Percentiles rank a stretch among this genome's conserved stretches.
Conservation (phyloP, 2,797 vertebrate genomes). For the Falco biarmicus region DNA sequence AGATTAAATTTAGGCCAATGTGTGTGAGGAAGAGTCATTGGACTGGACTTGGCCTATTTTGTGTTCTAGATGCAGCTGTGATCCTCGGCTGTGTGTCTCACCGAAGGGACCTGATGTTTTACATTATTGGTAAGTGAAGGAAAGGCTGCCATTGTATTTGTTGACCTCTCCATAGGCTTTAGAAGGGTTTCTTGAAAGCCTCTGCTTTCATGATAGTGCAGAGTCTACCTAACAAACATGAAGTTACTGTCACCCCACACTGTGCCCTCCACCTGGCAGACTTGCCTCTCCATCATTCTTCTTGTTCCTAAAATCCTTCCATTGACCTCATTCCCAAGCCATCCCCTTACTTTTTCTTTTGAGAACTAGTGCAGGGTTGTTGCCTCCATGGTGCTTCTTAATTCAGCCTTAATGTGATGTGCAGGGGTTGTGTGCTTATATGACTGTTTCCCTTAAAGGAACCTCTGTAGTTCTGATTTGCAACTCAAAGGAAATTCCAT, state of each 20-base stretch:
- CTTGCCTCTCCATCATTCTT: not conserved
- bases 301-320: not conserved
- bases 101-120: slow-evolving; percentile 99
- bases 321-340: not conserved
- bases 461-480: not conserved
- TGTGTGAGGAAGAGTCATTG: slow-evolving; percentile 22
- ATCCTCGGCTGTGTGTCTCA: slow-evolving; percentile 93
- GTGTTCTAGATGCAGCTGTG: slow-evolving; percentile 90
- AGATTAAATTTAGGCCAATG: not conserved
- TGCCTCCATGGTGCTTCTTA: not conserved
- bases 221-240: slow-evolving; percentile 36
- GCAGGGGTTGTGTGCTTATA: not conserved
- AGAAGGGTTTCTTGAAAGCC: not conserved
- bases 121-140: slow-evolving; percentile 96
- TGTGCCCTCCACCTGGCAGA: not conserved
- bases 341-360: not conserved
- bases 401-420: not conserved
- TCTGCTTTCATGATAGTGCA: not conserved
- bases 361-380: not conserved
- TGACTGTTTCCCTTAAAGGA: not conserved
- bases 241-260: not conserved
- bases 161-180: not conserved
- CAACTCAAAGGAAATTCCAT: not conserved
- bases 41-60: slow-evolving; percentile 68
- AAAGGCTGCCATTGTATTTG: slow-evolving; percentile 21